Percentiles rank a stretch among this genome's conserved stretches.
These are phyloP conservation scores for Odontamblyopus rebecca DNA, from an alignment of 2,797 vertebrate genomes.

Conservation along the genomic window DNA sequence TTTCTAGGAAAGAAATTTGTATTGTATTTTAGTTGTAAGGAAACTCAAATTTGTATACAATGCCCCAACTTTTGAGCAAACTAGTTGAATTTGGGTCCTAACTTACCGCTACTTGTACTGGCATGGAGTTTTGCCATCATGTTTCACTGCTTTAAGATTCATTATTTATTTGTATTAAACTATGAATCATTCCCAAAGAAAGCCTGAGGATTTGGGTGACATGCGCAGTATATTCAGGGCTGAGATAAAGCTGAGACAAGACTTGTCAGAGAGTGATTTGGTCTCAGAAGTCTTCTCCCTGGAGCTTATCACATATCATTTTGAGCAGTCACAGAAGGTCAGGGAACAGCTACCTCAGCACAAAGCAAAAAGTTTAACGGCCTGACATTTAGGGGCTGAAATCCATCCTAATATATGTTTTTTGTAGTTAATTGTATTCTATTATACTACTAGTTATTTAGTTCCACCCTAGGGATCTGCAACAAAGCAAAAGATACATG, in stretches of 20 bases:
- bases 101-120: too few species aligned
- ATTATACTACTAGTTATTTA: not conserved
- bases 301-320: conserved; percentile 23
- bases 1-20: too few species aligned
- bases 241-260: conserved; percentile 15
- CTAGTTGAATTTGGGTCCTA: too few species aligned
- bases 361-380: conserved; percentile 23
- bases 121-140: not conserved
- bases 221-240: conserved; percentile 13
- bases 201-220: conserved; percentile 15
- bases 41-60: not conserved
- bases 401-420: not conserved
- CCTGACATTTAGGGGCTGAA: conserved; percentile 37
- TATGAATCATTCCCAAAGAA: not conserved
- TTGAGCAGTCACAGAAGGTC: conserved; percentile 18
- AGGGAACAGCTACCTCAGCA: conserved; percentile 31
- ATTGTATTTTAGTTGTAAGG: too few species aligned
- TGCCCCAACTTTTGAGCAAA: not conserved
- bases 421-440: not conserved
- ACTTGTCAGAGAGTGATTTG: conserved; percentile 9
- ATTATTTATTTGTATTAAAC: not conserved
- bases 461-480: not conserved
- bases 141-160: not conserved
- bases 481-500: not conserved
- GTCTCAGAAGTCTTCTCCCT: conserved; percentile 22